phyloP scores from a whole-genome alignment of 2,113 vertebrate genomes.

The Elachura formosa region DNA sequence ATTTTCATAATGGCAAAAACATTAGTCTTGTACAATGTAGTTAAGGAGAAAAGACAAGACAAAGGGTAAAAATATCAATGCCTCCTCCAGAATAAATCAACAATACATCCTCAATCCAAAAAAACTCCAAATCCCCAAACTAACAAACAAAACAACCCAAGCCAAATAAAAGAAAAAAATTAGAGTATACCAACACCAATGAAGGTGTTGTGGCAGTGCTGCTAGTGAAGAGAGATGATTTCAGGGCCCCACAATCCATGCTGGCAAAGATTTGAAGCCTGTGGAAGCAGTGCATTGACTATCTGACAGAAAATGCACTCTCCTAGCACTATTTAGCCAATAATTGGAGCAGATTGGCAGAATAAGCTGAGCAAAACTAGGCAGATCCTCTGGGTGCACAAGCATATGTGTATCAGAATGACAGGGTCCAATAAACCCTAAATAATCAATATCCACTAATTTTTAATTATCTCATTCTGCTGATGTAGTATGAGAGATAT shows the following conservation, averaged over 20 bases:
- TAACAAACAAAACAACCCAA: background rate
- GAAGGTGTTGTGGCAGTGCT: background rate
- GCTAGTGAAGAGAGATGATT: background rate
- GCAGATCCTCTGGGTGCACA: background rate
- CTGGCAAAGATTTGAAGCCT: background rate
- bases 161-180: background rate
- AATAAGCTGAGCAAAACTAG: background rate
- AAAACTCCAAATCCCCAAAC: background rate
- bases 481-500: slow-evolving; percentile 51
- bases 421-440: slow-evolving; percentile 41
- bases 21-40: background rate
- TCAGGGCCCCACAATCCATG: background rate
- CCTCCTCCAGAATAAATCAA: background rate
- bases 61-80: background rate
- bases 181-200: background rate
- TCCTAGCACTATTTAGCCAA: background rate
- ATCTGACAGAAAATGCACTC: background rate
- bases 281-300: background rate
- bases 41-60: background rate
- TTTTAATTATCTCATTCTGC: slow-evolving; percentile 52
- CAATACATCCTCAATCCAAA: background rate
- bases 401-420: background rate
- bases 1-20: background rate
- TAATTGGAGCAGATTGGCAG: background rate
- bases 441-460: slow-evolving; percentile 64